Conservation (phyloP, 2,113 vertebrate species). For the Xiphophorus maculatus region DNA sequence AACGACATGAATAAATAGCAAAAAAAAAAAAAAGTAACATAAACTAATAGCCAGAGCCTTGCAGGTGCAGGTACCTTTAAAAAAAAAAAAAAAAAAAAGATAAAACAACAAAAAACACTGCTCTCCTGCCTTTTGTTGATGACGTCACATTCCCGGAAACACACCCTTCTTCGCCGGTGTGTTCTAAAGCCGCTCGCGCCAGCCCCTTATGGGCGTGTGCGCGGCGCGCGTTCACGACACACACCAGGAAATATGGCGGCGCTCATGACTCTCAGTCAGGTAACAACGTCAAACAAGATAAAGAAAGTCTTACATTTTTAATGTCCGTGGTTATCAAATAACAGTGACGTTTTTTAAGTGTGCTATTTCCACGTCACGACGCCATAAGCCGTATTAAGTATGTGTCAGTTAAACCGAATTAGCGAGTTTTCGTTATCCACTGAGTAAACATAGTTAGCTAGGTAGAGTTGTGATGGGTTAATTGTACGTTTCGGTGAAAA, state of each 20-base stretch:
- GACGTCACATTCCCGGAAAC: not conserved
- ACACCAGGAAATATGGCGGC: constrained; percentile 92
- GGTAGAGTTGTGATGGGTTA: constrained; percentile 20
- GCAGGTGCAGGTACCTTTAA: no score
- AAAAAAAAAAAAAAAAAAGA: no score
- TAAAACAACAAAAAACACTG: no score
- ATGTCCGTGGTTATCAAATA: not conserved
- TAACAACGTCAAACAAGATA: constrained; percentile 70
- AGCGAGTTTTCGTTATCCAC: constrained; percentile 16
- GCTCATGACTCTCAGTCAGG: constrained; percentile 88
- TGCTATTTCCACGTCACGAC: accelerated
- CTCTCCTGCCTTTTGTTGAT: not conserved
- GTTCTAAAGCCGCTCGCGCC: not conserved
- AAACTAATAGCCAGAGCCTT: no score
- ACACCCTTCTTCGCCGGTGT: not conserved
- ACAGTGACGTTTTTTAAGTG: not conserved
- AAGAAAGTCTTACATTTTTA: constrained; percentile 7
- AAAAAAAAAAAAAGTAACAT: no score
- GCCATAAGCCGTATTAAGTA: not conserved
- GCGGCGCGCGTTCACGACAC: constrained; percentile 63
- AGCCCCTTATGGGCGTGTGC: constrained; percentile 61
- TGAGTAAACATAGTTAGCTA: constrained; percentile 55
- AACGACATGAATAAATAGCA: no score
- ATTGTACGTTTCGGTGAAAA: constrained; percentile 12
- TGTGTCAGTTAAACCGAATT: not conserved